Percentiles rank a stretch among this genome's conserved stretches.
phyloP scores from a whole-genome alignment of 2,113 vertebrate species.

The Chitala chitala region DNA sequence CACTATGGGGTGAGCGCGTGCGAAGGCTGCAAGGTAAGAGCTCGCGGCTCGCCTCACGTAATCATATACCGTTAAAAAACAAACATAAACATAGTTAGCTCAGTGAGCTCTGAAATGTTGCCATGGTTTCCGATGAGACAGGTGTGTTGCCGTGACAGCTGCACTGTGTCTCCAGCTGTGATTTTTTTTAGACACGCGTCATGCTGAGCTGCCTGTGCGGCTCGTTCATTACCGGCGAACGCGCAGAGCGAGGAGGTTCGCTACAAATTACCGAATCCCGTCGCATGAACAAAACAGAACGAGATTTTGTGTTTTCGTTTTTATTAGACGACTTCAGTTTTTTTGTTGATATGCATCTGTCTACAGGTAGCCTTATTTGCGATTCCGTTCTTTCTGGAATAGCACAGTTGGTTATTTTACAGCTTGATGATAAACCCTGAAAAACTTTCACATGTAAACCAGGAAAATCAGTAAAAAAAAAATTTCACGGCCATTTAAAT shows the following conservation, averaged over 20 bases:
- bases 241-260: background rate
- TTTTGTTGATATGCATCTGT: background rate
- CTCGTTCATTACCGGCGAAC: background rate
- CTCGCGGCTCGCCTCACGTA: background rate
- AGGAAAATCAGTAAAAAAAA: no score
- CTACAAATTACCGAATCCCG: background rate
- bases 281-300: background rate
- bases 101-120: conserved; percentile 8
- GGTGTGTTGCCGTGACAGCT: background rate
- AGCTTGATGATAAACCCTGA: no score
- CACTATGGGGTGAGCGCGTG: conserved; percentile 98
- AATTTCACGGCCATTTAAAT: no score
- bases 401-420: no score
- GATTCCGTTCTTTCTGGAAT: background rate
- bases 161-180: background rate
- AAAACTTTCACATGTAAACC: no score
- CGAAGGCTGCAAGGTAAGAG: conserved; percentile 92
- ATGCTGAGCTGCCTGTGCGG: background rate
- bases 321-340: background rate
- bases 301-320: background rate
- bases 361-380: no score
- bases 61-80: background rate
- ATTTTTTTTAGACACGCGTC: background rate
- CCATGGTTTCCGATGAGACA: background rate
- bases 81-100: background rate